Percentiles rank a stretch among this genome's conserved stretches.
These are phyloP conservation scores for Promerops cafer DNA, from an alignment of 2,113 vertebrate genomes.

Conservation along the genomic window DNA sequence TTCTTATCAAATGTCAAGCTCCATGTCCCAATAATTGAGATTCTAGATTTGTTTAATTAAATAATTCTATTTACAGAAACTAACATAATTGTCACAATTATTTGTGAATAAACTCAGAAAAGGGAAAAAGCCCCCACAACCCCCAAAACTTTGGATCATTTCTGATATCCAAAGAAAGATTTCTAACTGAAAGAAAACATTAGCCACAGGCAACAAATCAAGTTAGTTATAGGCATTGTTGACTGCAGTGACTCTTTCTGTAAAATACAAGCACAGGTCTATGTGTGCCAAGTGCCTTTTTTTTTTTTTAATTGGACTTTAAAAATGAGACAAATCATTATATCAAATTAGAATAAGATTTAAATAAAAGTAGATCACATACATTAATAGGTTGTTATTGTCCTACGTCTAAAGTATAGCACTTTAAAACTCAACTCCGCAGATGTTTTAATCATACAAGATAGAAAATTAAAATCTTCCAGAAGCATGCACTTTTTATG, in stretches of 20 bases:
- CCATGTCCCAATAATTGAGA: neutral
- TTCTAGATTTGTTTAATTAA: neutral
- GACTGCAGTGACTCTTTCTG: neutral
- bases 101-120: neutral
- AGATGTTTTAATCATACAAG: neutral
- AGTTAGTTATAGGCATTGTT: neutral
- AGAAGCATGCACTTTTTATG: neutral
- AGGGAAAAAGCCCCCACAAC: accelerated
- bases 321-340: neutral
- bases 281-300: neutral
- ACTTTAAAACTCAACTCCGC: neutral
- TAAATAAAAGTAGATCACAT: neutral
- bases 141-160: accelerated
- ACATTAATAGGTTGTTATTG: neutral
- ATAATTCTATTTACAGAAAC: neutral
- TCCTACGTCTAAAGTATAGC: neutral
- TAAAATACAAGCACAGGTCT: neutral
- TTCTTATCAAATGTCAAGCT: neutral
- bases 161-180: neutral
- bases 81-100: neutral
- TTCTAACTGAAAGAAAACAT: neutral
- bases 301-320: neutral
- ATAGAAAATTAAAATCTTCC: neutral
- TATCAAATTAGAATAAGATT: neutral
- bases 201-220: neutral